These are phyloP conservation scores for Hemiprocne comata DNA, from an alignment of 2,113 vertebrate genomes.

Conservation along the genomic window DNA sequence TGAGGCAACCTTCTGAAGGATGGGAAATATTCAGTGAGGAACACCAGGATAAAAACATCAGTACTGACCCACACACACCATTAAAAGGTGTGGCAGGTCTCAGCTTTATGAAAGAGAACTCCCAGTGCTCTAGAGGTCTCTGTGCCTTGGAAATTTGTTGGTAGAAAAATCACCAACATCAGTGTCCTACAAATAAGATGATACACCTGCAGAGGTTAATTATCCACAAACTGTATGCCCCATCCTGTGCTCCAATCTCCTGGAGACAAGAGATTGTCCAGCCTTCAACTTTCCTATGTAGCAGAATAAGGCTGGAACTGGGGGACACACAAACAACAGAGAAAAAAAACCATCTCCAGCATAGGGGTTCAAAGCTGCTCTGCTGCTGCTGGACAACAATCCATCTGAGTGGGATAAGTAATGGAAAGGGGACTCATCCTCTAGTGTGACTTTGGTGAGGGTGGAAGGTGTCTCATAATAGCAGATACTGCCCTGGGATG, in stretches of 20 bases:
- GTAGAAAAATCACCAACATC: background rate
- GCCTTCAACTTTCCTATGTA: background rate
- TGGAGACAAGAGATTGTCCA: background rate
- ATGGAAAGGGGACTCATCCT: background rate
- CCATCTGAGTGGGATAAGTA: background rate
- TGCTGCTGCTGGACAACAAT: background rate
- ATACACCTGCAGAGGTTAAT: background rate
- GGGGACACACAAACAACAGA: rapidly evolving
- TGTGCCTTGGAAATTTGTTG: background rate
- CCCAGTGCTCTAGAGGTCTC: background rate
- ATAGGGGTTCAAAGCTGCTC: background rate
- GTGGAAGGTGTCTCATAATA: background rate
- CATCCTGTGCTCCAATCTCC: background rate
- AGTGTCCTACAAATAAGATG: background rate
- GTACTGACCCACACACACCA: rapidly evolving
- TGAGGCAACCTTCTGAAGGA: background rate
- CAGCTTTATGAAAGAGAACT: rapidly evolving
- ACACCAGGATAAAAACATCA: background rate
- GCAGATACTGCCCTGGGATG: background rate
- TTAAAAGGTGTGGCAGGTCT: background rate
- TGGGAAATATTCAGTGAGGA: background rate
- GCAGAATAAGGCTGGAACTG: background rate
- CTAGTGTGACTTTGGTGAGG: background rate
- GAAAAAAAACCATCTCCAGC: background rate
- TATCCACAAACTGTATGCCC: background rate